These are phyloP conservation scores for Rhinoraja longicauda DNA, from an alignment of 2,797 vertebrate genomes.

Conservation along the genomic window DNA sequence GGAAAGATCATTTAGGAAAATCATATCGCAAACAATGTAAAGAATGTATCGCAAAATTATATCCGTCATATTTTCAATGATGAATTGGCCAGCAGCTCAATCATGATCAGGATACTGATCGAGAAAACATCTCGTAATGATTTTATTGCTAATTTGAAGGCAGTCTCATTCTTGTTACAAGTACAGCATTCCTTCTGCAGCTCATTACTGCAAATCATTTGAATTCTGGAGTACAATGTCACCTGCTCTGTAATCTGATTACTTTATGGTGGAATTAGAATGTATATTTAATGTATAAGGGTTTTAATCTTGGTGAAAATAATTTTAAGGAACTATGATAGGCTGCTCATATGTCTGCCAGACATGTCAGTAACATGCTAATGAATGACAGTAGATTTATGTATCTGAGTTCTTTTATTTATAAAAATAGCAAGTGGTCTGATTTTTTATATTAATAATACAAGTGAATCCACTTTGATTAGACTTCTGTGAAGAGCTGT, in stretches of 20 bases:
- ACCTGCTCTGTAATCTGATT: constrained; percentile 98
- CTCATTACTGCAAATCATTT: constrained; percentile 83
- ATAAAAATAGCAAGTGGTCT: constrained; percentile 99
- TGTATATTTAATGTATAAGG: constrained; percentile 97
- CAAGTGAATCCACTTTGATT: constrained; percentile 99
- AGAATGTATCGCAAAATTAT: not conserved
- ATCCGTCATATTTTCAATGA: constrained; percentile 1
- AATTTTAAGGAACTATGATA: constrained; percentile 83
- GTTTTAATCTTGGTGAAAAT: constrained; percentile 97
- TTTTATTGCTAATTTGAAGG: constrained; percentile 38
- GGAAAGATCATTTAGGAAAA: constrained; percentile 8
- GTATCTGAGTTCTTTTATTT: constrained; percentile 99
- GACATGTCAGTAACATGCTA: constrained; percentile 96
- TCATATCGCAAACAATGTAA: constrained; percentile 19
- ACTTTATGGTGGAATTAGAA: constrained; percentile 95
- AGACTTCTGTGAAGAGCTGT: constrained; percentile 96
- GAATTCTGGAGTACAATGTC: constrained; percentile 78
- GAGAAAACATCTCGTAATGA: constrained; percentile 26
- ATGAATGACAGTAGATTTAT: constrained; percentile 99
- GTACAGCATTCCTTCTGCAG: constrained; percentile 61
- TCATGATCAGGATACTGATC: constrained; percentile 24
- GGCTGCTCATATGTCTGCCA: constrained; percentile 86
- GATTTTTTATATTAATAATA: constrained; percentile 99
- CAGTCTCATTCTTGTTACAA: constrained; percentile 30
- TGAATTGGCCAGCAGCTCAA: constrained; percentile 29